phyloP scores from a whole-genome alignment of 2,797 vertebrate genomes.

The Salarias fasciatus region DNA sequence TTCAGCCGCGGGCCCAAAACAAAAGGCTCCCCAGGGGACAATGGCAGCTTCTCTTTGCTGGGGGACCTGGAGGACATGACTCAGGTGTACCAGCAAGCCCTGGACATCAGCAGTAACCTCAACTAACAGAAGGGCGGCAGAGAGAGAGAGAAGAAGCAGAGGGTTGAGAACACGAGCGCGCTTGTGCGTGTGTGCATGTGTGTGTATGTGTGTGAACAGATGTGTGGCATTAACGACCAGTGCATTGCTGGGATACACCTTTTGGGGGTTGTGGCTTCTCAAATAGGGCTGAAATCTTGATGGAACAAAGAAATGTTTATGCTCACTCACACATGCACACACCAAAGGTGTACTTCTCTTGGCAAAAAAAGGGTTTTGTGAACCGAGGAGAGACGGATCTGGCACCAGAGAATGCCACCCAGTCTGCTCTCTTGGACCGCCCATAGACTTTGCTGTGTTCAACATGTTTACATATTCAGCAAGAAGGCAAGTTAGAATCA shows the following conservation, averaged over 20 bases:
- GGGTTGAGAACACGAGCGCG: slow-evolving; percentile 34
- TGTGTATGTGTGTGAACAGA: slow-evolving; percentile 31
- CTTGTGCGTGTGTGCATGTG: slow-evolving; percentile 20
- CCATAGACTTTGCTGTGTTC: slow-evolving; percentile 79
- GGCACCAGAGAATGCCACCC: slow-evolving; percentile 69
- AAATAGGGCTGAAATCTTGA: slow-evolving; percentile 58
- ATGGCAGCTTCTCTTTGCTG: slow-evolving; percentile 97
- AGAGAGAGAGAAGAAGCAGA: slow-evolving; percentile 48
- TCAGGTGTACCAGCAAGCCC: slow-evolving; percentile 99
- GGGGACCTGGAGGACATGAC: slow-evolving; percentile 99
- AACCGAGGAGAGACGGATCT: slow-evolving; percentile 50
- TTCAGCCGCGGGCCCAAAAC: slow-evolving; percentile 85
- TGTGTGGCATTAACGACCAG: slow-evolving; percentile 81
- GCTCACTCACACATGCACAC: slow-evolving; percentile 51
- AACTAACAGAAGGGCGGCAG: slow-evolving; percentile 81
- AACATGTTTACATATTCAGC: slow-evolving; percentile 87
- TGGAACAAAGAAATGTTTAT: slow-evolving; percentile 54
- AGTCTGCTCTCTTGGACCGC: slow-evolving; percentile 64
- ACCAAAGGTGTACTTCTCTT: slow-evolving; percentile 59
- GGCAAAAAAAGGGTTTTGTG: slow-evolving; percentile 57
- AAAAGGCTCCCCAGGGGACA: slow-evolving; percentile 91
- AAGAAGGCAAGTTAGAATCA: slow-evolving; percentile 82
- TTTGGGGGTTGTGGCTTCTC: slow-evolving; percentile 59
- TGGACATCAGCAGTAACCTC: slow-evolving; percentile 98
- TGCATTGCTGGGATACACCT: slow-evolving; percentile 82